phyloP scores from a whole-genome alignment of 1,140 invertebrate species.

The Bombus haemorrhoidalis region DNA sequence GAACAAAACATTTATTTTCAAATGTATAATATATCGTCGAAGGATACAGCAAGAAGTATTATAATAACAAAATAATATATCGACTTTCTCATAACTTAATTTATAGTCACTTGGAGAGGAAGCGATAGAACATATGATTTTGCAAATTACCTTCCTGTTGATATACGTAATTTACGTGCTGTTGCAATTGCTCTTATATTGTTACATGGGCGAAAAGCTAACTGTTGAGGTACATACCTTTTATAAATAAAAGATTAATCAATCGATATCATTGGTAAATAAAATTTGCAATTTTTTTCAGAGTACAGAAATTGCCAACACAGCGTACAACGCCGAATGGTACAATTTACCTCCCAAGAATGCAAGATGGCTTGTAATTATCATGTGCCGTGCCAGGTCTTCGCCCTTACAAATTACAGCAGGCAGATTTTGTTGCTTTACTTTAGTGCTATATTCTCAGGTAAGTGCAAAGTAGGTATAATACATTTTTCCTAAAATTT shows the following conservation, averaged over 20 bases:
- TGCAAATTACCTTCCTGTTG: constrained; percentile 45
- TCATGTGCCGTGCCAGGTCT: constrained; percentile 67
- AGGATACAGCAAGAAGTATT: no score
- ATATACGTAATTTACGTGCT: constrained; percentile 45
- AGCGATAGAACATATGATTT: neutral
- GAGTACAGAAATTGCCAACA: constrained; percentile 65
- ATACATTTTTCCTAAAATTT: neutral
- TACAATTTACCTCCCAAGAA: constrained; percentile 61
- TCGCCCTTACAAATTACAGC: constrained; percentile 68
- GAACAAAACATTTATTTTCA: neutral
- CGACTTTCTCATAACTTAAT: neutral
- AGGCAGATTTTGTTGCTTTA: constrained; percentile 68
- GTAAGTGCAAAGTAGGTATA: constrained; percentile 19
- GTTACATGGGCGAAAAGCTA: constrained; percentile 62
- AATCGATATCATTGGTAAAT: no score
- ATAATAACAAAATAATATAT: neutral
- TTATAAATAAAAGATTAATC: neutral
- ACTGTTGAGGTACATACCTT: constrained; percentile 37
- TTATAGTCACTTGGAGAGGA: constrained; percentile 19
- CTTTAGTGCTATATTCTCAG: constrained; percentile 52
- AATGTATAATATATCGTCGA: neutral
- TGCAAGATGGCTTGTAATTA: constrained; percentile 63
- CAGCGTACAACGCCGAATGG: constrained; percentile 72
- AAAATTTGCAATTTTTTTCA: constrained; percentile 46
- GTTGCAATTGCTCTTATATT: constrained; percentile 61